phyloP scores from a whole-genome alignment of 2,113 vertebrate genomes.

The Peromyscus leucopus region DNA sequence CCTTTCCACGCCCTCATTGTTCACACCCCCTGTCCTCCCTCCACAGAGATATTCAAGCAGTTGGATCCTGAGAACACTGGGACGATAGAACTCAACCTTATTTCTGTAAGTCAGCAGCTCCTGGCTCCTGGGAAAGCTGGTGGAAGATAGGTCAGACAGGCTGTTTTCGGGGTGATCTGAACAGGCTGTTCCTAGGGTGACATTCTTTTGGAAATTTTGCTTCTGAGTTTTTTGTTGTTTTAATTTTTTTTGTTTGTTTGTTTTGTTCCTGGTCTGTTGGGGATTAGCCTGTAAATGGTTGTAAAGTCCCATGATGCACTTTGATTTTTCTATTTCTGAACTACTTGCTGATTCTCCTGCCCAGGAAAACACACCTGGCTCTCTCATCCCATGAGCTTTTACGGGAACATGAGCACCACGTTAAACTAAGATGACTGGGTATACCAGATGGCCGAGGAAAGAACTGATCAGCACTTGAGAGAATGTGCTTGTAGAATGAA shows the following conservation, averaged over 20 bases:
- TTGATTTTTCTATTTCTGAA: neutral
- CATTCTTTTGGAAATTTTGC: neutral
- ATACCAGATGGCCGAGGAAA: neutral
- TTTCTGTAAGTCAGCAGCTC: conserved; percentile 84
- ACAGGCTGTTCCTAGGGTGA: neutral
- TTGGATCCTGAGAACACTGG: conserved; percentile 88
- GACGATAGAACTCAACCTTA: conserved; percentile 85
- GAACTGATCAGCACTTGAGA: neutral
- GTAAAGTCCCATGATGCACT: neutral
- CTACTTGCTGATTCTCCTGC: neutral
- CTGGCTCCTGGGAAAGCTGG: fast-evolving
- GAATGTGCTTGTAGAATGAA: neutral
- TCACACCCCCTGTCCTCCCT: conserved; percentile 18
- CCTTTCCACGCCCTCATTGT: neutral
- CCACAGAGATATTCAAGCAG: conserved; percentile 89
- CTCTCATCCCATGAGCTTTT: neutral
- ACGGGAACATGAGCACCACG: neutral
- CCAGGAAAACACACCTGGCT: neutral
- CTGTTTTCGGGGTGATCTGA: neutral
- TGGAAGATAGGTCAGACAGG: neutral
- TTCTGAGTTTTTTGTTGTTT: neutral
- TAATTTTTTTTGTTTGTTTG: too few relatives aligned
- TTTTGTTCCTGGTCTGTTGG: neutral
- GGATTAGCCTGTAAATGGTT: neutral
- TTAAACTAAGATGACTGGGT: neutral